Percentiles rank a stretch among this genome's conserved stretches.
These are phyloP conservation scores for Netelia melanura DNA, from an alignment of 2,888 invertebrate genomes.

Conservation along the genomic window DNA sequence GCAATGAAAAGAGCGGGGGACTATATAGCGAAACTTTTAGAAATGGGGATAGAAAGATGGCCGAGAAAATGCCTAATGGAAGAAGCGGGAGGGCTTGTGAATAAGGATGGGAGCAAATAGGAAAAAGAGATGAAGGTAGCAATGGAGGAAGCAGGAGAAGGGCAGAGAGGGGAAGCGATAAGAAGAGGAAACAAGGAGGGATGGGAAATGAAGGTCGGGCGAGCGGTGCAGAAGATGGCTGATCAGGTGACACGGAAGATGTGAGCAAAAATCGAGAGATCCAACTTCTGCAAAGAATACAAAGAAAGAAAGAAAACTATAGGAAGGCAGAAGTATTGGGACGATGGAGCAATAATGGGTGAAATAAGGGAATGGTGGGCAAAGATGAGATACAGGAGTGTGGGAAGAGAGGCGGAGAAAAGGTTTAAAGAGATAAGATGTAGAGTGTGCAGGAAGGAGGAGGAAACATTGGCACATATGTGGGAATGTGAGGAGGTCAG, in stretches of 20 bases:
- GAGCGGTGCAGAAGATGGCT: not conserved
- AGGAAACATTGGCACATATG: not conserved
- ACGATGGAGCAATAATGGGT: too few relatives aligned
- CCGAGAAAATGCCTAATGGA: slow-evolving; percentile 3
- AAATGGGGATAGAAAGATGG: not conserved
- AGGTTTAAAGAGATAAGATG: not conserved
- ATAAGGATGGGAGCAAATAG: not conserved
- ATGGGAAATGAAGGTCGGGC: not conserved
- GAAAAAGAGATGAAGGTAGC: not conserved
- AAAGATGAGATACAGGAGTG: too few relatives aligned
- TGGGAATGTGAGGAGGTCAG: not conserved
- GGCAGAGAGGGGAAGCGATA: not conserved
- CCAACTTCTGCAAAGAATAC: slow-evolving; percentile 14
- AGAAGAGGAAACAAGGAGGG: not conserved
- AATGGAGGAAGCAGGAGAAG: not conserved
- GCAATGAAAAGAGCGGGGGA: not conserved
- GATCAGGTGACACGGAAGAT: slow-evolving; percentile 7
- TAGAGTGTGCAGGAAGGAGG: slow-evolving; percentile 16
- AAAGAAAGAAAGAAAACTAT: not conserved
- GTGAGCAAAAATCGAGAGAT: not conserved
- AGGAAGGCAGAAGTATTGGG: slow-evolving; percentile 20
- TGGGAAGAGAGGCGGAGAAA: too few relatives aligned
- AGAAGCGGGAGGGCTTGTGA: not conserved
- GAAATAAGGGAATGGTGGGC: too few relatives aligned
- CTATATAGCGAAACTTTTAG: not conserved